Evolutionary conservation across 2,888 invertebrate species (phyloP).

Genomic region (Caenorhabditis zanzibari): DNA sequence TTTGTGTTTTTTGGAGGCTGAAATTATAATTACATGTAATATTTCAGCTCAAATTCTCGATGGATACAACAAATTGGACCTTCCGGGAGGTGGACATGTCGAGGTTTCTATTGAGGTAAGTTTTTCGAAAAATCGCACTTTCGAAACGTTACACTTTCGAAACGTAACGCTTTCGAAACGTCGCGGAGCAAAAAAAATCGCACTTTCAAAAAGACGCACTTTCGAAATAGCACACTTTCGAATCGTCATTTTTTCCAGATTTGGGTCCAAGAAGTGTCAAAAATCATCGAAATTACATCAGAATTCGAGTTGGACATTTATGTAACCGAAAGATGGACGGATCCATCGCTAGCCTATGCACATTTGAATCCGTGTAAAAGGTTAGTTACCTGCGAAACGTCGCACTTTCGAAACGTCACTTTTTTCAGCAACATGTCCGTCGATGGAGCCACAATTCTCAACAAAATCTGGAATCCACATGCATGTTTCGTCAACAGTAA

Average conservation of each 20-base stretch:
- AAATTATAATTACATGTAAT: slow-evolving; percentile 5
- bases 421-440: slow-evolving; percentile 81
- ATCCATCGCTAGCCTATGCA: slow-evolving; percentile 80
- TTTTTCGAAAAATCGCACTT: too few species aligned
- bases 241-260: too few species aligned
- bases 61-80: slow-evolving; percentile 80
- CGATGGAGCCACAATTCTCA: slow-evolving; percentile 81
- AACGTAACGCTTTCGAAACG: too few species aligned
- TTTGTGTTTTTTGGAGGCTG: background rate
- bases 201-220: too few species aligned
- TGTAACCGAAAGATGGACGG: slow-evolving; percentile 83
- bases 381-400: too few species aligned
- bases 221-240: too few species aligned
- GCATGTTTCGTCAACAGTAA: slow-evolving; percentile 83
- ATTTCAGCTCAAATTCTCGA: slow-evolving; percentile 72
- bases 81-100: slow-evolving; percentile 81
- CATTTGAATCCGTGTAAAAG: slow-evolving; percentile 83
- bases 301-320: slow-evolving; percentile 84
- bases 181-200: too few species aligned
- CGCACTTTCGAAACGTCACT: too few species aligned
- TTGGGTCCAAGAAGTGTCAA: slow-evolving; percentile 84
- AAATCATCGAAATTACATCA: slow-evolving; percentile 83
- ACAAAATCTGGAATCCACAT: slow-evolving; percentile 82
- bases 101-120: slow-evolving; percentile 81
- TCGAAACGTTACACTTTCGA: too few species aligned